Evolutionary conservation across 2,888 invertebrate species (phyloP).

Genomic region (Zaprionus obscuricornis): DNA sequence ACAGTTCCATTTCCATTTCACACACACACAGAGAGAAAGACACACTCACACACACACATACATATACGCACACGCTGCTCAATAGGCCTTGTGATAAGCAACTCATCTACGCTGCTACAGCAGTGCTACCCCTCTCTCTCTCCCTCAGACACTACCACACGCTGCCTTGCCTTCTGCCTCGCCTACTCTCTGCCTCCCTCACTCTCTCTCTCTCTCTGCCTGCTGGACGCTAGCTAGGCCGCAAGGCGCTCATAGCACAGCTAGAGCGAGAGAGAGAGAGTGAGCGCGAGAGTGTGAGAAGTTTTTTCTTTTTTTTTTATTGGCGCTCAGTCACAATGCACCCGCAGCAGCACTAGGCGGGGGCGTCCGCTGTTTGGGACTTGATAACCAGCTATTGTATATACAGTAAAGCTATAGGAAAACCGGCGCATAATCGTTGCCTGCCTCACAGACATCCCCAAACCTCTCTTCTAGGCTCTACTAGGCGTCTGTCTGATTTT

Average conservation of each 20-base stretch:
- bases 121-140: neutral
- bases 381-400: slow-evolving; percentile 79
- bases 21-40: slow-evolving; percentile 10
- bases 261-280: neutral
- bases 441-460: neutral
- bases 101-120: neutral
- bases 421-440: slow-evolving; percentile 73
- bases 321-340: slow-evolving; percentile 47
- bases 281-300: neutral
- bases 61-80: slow-evolving; percentile 44
- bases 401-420: slow-evolving; percentile 57
- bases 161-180: slow-evolving; percentile 4
- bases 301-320: no score
- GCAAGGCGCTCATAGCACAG: no score
- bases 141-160: neutral
- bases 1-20: slow-evolving; percentile 51
- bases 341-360: slow-evolving; percentile 28
- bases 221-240: no score
- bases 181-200: no score
- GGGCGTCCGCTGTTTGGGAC: slow-evolving; percentile 62
- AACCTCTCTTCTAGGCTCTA: slow-evolving; percentile 1
- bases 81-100: slow-evolving; percentile 79
- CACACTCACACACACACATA: neutral
- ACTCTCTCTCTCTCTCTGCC: no score
- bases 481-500: slow-evolving; percentile 37